Evolutionary conservation across 2,797 vertebrate genomes (phyloP), one percentile per base, ranked within the genome.

Genomic region (Sylvia borin): DNA sequence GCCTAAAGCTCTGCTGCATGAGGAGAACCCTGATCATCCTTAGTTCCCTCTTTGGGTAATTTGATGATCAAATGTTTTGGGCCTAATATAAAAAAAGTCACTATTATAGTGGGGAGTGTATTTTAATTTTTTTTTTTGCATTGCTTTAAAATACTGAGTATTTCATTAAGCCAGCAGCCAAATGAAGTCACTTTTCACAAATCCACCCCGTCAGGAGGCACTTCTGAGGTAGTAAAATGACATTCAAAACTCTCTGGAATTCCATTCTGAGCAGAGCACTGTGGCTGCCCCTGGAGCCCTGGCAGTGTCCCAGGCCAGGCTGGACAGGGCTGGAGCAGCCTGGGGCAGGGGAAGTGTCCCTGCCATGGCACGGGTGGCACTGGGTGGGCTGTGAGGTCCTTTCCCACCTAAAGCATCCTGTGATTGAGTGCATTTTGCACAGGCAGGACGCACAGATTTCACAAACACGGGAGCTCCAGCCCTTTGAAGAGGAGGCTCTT

Each of bases 321-420:
- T 40, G 70, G 77, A 54, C 1, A 0, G 45, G 32, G 45, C 7
- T 2, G 55, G 64, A 70, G 24, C 64, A 29, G 0, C 24, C 57
- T 4, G 78, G 64, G 9, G 5, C 4, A 15, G 57, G 2, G 57
- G 19, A 0, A 62, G 13, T n/a, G 65, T 48, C 48, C 34, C 54
- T 68, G 70, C 10, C 62, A 7, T 2, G 43, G 32, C 36, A 51
- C 20, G 36, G 43, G 7, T 22, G 65, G 25, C 0, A 40, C 34
- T 26, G 57, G 19, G 2, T 3, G 78, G 0, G 1, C 7, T 43
- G 8, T 0, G 2, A 50, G 16, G 9, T 29, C 12, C 29, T 6
- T 64, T 45, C 38, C 29, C 50, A 45, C 24, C n/a, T 17, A 11
- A 15, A 58, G 17, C 36, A 12, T 0, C 4, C 50, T 4, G 10